Conservation (phyloP, 2,888 invertebrate genomes). For the Pristionchus japonicus region DNA sequence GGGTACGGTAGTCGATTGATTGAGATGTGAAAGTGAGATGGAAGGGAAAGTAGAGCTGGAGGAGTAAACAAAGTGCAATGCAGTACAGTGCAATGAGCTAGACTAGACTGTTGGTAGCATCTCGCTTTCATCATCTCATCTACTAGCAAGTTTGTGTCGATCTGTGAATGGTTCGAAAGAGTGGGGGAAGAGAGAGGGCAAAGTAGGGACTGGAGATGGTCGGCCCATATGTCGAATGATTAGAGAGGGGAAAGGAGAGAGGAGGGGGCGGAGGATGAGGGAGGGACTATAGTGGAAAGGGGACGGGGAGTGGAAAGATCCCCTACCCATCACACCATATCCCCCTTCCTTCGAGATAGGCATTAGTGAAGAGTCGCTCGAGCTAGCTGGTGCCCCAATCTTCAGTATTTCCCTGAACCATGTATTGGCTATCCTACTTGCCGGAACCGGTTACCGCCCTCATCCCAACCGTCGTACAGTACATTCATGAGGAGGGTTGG, state of each 20-base stretch:
- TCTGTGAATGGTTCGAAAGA: background rate
- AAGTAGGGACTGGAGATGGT: background rate
- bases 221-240: slow-evolving; percentile 32
- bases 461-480: background rate
- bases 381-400: background rate
- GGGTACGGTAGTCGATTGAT: background rate
- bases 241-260: background rate
- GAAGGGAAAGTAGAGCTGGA: no score
- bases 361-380: background rate
- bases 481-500: background rate
- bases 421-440: background rate
- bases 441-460: slow-evolving; percentile 6
- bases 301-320: slow-evolving; percentile 10
- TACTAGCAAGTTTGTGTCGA: background rate
- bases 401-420: background rate
- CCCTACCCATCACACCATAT: slow-evolving; percentile 2
- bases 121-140: background rate
- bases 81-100: no score
- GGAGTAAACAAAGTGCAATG: no score
- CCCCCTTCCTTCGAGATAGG: background rate
- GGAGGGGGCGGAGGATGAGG: background rate
- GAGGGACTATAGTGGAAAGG: background rate
- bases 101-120: no score
- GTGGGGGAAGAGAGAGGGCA: background rate
- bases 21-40: background rate